A percentile compares a stretch with the other conserved stretches of the same genome.
Evolutionary conservation across 2,113 vertebrate genomes (phyloP).

Genomic region (Neogobius melanostomus): DNA sequence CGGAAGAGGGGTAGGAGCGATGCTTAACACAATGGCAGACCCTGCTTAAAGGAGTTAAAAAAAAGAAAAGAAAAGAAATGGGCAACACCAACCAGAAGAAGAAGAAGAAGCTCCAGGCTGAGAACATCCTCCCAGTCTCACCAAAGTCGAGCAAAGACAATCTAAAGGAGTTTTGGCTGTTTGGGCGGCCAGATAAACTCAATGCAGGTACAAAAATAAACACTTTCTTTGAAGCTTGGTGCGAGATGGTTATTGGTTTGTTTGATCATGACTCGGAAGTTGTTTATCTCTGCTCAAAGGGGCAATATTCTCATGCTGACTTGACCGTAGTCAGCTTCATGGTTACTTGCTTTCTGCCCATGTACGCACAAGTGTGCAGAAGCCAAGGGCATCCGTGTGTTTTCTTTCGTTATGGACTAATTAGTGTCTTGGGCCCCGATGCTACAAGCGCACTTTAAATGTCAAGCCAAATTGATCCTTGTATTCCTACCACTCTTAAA

Average conservation of each 20-base stretch:
- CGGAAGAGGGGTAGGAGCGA: conserved; percentile 21
- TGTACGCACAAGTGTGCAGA: conserved; percentile 38
- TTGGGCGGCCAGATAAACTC: conserved; percentile 73
- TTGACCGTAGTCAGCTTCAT: conserved; percentile 59
- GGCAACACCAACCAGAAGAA: conserved; percentile 90
- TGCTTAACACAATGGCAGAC: conserved; percentile 35
- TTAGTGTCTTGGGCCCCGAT: background rate
- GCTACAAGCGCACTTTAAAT: background rate
- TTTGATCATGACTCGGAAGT: background rate
- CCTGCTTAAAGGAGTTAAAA: conserved; percentile 28
- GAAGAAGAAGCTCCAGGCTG: conserved; percentile 75
- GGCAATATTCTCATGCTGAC: conserved; percentile 56
- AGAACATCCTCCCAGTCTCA: conserved; percentile 16
- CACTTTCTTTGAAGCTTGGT: background rate
- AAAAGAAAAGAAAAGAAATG: conserved; percentile 70
- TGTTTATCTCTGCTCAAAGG: conserved; percentile 13
- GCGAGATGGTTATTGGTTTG: background rate
- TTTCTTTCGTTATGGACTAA: conserved; percentile 10
- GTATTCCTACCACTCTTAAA: conserved; percentile 1
- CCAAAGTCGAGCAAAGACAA: conserved; percentile 42
- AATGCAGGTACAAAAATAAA: conserved; percentile 79
- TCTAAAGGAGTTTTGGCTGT: conserved; percentile 78
- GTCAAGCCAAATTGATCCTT: background rate
- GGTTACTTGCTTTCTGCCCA: conserved; percentile 51
- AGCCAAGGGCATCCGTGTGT: conserved; percentile 4